These are phyloP conservation scores for Brachyopa scutellaris DNA, from an alignment of 2,888 invertebrate species.

Conservation along the genomic window DNA sequence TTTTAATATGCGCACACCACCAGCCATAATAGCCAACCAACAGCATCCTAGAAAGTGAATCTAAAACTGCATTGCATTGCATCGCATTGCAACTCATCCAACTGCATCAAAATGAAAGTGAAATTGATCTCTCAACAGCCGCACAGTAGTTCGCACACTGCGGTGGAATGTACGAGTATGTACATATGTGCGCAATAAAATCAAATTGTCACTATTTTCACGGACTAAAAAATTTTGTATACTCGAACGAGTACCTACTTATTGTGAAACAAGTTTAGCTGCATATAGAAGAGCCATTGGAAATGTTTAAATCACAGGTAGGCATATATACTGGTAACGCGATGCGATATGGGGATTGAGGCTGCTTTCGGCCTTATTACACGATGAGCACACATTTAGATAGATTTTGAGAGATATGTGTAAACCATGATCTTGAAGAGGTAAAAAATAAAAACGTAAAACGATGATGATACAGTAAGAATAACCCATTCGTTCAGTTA, in stretches of 20 bases:
- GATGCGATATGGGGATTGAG: too few relatives aligned
- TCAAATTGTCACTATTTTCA: constrained; percentile 22
- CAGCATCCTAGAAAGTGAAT: constrained; percentile 72
- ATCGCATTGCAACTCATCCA: constrained; percentile 63
- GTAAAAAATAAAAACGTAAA: too few relatives aligned
- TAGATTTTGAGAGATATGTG: too few relatives aligned
- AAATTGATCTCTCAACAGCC: constrained; percentile 52
- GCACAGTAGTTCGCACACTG: background rate
- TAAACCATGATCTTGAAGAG: too few relatives aligned
- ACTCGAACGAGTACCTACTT: constrained; percentile 17
- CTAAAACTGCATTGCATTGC: too few relatives aligned
- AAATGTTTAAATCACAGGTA: too few relatives aligned
- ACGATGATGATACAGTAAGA: too few relatives aligned
- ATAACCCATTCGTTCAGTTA: too few relatives aligned
- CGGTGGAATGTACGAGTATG: background rate
- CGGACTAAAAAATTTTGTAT: too few relatives aligned
- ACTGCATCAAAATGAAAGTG: constrained; percentile 72
- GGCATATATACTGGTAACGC: too few relatives aligned
- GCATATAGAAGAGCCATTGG: background rate
- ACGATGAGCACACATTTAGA: too few relatives aligned
- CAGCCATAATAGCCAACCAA: constrained; percentile 41
- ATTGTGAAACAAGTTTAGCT: constrained; percentile 34
- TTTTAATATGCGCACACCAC: constrained; percentile 44
- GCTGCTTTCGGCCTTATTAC: too few relatives aligned
- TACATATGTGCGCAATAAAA: constrained; percentile 41